Evolutionary conservation across 2,113 vertebrate species (phyloP).

Genomic region (Xenus cinereus): DNA sequence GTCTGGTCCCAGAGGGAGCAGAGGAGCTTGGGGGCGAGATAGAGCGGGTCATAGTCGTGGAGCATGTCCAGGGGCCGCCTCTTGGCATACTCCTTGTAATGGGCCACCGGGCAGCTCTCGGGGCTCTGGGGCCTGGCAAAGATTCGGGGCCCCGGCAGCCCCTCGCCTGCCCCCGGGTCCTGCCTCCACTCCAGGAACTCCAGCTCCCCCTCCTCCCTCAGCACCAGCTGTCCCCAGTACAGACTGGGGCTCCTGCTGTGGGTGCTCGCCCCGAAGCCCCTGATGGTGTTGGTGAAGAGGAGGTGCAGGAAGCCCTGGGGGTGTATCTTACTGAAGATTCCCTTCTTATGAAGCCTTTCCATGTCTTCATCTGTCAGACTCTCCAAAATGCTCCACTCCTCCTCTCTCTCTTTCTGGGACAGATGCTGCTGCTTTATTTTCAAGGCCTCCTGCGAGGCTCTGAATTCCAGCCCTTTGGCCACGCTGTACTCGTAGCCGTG

Average conservation of each 20-base stretch:
- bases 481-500: conserved; percentile 7
- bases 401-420: neutral
- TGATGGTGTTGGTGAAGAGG: neutral
- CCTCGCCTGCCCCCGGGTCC: neutral
- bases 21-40: neutral
- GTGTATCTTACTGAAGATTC: neutral
- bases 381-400: neutral
- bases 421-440: neutral
- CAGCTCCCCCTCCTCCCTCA: neutral
- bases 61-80: neutral
- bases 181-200: conserved; percentile 54
- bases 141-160: neutral
- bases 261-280: neutral
- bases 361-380: neutral
- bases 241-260: neutral
- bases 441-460: neutral
- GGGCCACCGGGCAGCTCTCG: neutral
- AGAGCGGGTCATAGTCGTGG: neutral
- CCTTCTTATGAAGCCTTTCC: neutral
- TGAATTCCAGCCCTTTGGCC: conserved; percentile 5
- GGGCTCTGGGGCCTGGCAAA: neutral
- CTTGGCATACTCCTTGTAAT: conserved; percentile 31
- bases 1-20: neutral
- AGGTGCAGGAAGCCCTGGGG: conserved; percentile 6
- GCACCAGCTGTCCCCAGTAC: conserved; percentile 50